Evolutionary conservation across 2,113 vertebrate genomes (phyloP).

Genomic region (human): GRCh38 chr3:121553001-121553500

Average conservation of each 20-base stretch:
- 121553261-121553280: background rate
- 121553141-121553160: background rate
- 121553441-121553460: background rate
- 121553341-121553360: background rate
- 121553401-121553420: background rate
- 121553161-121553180: background rate
- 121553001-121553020: background rate
- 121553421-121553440: background rate
- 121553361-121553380: background rate
- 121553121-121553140: background rate
- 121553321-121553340: background rate
- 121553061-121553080: background rate
- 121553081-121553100: background rate
- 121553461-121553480: too few relatives aligned
- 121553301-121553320: background rate
- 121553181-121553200: background rate
- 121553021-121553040: background rate
- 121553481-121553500: too few relatives aligned
- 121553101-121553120: background rate
- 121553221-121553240: background rate
- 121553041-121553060: background rate
- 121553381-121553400: background rate
- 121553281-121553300: background rate
- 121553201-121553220: background rate
- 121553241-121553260: background rate